Evolutionary conservation across 2,888 invertebrate species (phyloP).

Genomic region (Xestia rhomboidea): DNA sequence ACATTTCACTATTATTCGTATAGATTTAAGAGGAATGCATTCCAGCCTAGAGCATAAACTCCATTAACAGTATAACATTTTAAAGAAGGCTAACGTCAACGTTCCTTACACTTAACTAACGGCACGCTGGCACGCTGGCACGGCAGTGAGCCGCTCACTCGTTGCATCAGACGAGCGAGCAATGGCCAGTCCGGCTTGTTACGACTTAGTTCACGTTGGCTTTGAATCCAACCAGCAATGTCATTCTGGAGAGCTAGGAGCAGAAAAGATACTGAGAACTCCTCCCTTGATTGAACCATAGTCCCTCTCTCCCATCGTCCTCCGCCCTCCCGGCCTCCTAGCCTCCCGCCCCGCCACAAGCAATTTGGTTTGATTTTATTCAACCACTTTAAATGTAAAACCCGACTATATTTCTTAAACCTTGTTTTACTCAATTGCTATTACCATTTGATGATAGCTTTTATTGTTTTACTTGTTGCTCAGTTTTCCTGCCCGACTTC

Average conservation of each 20-base stretch:
- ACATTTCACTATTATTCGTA: background rate
- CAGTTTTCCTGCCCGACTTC: background rate
- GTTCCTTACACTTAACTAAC: background rate
- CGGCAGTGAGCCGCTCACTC: background rate
- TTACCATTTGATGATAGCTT: background rate
- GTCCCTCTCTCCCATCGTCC: background rate
- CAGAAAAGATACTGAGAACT: background rate
- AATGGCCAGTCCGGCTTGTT: background rate
- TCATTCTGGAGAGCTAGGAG: background rate
- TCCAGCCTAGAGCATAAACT: background rate
- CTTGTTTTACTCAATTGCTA: background rate
- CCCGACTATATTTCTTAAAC: slow-evolving; percentile 14
- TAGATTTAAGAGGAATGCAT: background rate
- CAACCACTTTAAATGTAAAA: slow-evolving; percentile 16
- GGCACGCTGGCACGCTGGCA: too few relatives aligned
- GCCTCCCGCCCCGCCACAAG: background rate
- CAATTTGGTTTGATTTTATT: slow-evolving; percentile 36
- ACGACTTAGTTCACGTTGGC: background rate
- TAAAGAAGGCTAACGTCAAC: too few relatives aligned
- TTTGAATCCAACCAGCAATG: background rate
- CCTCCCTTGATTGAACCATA: background rate
- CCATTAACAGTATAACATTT: background rate
- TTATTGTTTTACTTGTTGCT: background rate
- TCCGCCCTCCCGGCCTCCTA: background rate
- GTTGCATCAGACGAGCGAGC: background rate